Evolutionary conservation across 2,888 invertebrate species (phyloP).

Genomic region (Adelognathus sp.): DNA sequence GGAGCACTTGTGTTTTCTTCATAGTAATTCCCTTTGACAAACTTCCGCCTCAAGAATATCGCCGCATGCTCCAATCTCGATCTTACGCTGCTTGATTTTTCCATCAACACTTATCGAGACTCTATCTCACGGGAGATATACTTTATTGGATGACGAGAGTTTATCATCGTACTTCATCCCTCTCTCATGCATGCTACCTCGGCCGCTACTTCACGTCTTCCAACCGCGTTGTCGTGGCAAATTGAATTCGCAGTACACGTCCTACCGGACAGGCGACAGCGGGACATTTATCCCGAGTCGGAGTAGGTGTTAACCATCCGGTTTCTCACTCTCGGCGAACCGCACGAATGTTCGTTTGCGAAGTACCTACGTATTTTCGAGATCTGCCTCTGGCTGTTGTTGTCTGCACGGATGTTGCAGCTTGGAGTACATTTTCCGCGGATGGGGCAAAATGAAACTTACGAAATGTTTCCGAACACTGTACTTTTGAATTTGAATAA

Average conservation of each 20-base stretch:
- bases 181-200: conserved; percentile 17
- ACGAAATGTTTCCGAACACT: background rate
- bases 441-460: conserved; percentile 1
- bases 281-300: conserved; percentile 51
- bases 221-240: conserved; percentile 42
- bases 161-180: conserved; percentile 20
- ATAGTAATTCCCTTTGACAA: background rate
- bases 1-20: background rate
- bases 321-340: conserved; percentile 42
- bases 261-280: conserved; percentile 51
- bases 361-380: conserved; percentile 34
- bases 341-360: background rate
- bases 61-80: background rate
- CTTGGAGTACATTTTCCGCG: background rate
- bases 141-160: background rate
- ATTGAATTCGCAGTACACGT: conserved; percentile 53
- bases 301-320: conserved; percentile 60
- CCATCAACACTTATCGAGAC: conserved; percentile 6
- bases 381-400: conserved; percentile 26
- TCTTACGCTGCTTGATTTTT: background rate
- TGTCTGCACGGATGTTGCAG: background rate
- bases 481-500: no score
- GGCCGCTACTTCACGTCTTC: conserved; percentile 18
- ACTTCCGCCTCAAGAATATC: background rate
- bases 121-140: background rate